phyloP scores from a whole-genome alignment of 2,888 invertebrate genomes.

The Pandemis heparana region DNA sequence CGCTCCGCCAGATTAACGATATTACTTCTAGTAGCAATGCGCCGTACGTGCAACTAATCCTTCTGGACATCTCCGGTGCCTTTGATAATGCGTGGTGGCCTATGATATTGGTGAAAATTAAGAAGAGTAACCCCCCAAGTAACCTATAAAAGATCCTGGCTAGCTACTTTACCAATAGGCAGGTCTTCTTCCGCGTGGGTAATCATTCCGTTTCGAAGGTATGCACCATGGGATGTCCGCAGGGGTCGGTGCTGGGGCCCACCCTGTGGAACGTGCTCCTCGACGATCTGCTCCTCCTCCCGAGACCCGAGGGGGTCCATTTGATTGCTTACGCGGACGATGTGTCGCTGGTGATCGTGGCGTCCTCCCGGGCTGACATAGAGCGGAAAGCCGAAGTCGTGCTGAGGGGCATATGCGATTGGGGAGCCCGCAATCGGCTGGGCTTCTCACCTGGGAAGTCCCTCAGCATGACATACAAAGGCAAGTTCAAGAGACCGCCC shows the following conservation, averaged over 20 bases:
- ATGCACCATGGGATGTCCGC: slow-evolving; percentile 50
- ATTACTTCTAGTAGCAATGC: too few relatives aligned
- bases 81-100: slow-evolving; percentile 61
- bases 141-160: slow-evolving; percentile 50
- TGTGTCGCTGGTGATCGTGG: slow-evolving; percentile 47
- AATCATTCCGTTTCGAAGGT: slow-evolving; percentile 35
- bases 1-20: slow-evolving; percentile 38
- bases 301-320: slow-evolving; percentile 40
- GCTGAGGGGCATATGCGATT: slow-evolving; percentile 30
- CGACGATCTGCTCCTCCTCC: slow-evolving; percentile 49
- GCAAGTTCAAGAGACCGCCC: slow-evolving; percentile 9
- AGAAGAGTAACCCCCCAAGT: slow-evolving; percentile 46
- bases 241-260: slow-evolving; percentile 44
- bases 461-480: slow-evolving; percentile 44
- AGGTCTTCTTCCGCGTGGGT: slow-evolving; percentile 46
- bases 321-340: slow-evolving; percentile 36
- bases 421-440: slow-evolving; percentile 46
- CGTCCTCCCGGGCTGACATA: slow-evolving; percentile 40
- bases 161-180: slow-evolving; percentile 48
- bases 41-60: slow-evolving; percentile 49
- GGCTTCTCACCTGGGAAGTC: slow-evolving; percentile 48
- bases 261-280: slow-evolving; percentile 49
- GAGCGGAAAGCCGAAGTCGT: slow-evolving; percentile 28
- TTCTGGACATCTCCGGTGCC: slow-evolving; percentile 54
- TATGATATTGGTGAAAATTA: slow-evolving; percentile 52